phyloP scores from a whole-genome alignment of 2,888 invertebrate species.

The Caenorhabditis angaria region DNA sequence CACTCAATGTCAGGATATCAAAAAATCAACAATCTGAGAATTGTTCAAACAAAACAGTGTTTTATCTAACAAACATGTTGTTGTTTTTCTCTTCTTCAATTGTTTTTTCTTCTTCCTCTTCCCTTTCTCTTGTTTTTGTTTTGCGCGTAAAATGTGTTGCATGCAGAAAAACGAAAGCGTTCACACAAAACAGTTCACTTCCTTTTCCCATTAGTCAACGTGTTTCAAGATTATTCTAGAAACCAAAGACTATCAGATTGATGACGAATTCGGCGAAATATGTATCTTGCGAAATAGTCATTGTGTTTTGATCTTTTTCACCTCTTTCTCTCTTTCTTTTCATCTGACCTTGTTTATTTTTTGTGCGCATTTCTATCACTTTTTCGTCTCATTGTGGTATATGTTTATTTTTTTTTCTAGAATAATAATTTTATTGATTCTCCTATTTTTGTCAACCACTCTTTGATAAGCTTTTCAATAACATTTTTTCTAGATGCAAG shows the following conservation, averaged over 20 bases:
- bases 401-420: neutral
- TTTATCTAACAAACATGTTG: too few relatives aligned
- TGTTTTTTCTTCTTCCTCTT: too few relatives aligned
- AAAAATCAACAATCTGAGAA: too few relatives aligned
- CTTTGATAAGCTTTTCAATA: conserved; percentile 1
- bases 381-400: neutral
- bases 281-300: conserved; percentile 7
- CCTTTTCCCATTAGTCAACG: too few relatives aligned
- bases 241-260: neutral
- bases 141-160: too few relatives aligned
- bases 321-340: neutral
- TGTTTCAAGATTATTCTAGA: too few relatives aligned
- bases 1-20: too few relatives aligned
- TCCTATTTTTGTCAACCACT: neutral
- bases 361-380: neutral
- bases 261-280: neutral
- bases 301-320: conserved; percentile 13
- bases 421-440: neutral
- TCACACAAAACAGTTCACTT: too few relatives aligned
- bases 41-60: too few relatives aligned
- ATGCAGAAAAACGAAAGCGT: too few relatives aligned
- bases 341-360: neutral
- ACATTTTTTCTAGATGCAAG: conserved; percentile 54
- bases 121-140: too few relatives aligned
- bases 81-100: too few relatives aligned